Evolutionary conservation across 2,113 vertebrate genomes (phyloP).

Genomic region (Chrysochloris asiatica): DNA sequence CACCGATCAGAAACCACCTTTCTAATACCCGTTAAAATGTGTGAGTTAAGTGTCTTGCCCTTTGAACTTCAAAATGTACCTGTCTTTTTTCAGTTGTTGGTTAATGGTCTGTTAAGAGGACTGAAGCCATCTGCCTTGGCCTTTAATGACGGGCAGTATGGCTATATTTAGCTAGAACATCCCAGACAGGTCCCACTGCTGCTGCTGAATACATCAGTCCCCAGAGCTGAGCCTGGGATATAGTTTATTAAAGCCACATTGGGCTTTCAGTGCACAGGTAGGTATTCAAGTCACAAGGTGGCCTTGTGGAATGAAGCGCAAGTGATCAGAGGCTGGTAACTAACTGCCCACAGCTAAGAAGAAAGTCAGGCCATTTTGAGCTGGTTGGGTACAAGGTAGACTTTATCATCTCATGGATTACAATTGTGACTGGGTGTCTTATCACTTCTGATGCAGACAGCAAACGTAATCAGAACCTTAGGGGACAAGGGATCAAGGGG

Average conservation of each 20-base stretch:
- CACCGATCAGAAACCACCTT: slow-evolving; percentile 64
- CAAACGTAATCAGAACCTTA: background rate
- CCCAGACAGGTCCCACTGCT: background rate
- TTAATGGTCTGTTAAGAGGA: slow-evolving; percentile 3
- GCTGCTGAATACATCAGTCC: background rate
- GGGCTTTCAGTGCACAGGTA: background rate
- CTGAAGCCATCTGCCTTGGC: background rate
- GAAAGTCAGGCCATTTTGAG: slow-evolving; percentile 42
- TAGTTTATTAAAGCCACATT: background rate
- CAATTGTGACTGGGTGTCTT: slow-evolving; percentile 29
- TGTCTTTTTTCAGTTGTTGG: slow-evolving; percentile 13
- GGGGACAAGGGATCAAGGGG: background rate
- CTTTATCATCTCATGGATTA: slow-evolving; percentile 24
- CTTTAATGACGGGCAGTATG: background rate
- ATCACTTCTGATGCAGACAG: background rate
- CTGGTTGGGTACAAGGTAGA: background rate
- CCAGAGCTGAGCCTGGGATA: background rate
- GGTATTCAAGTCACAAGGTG: background rate
- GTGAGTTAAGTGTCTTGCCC: slow-evolving; percentile 30
- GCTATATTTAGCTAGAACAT: slow-evolving; percentile 38
- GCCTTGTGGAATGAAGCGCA: background rate
- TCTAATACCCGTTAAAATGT: background rate
- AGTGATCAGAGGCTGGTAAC: background rate
- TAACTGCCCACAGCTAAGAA: slow-evolving; percentile 23
- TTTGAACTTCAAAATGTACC: slow-evolving; percentile 47